Base-by-base conservation (phyloP, 2,113 vertebrate species). In the Myotis davidii region DNA sequence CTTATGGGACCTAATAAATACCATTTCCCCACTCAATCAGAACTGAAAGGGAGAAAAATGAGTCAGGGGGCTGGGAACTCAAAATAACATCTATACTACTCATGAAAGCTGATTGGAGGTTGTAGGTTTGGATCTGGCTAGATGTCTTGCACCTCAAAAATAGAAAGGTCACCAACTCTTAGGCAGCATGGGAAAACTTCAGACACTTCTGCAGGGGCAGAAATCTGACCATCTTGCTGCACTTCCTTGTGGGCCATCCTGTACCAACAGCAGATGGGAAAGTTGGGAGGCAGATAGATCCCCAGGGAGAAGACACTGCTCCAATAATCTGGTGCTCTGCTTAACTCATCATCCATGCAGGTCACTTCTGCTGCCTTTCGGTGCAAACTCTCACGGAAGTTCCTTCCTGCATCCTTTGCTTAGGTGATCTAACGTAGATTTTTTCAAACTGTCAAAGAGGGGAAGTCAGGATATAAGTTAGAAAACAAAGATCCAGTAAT, bases 141-240 rank as follows among this genome's bases (percentile, higher is more conserved):
- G 25, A 48, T 1, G 0, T 88, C 54, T 61, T 34, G 69, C 17
- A 14, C 27, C 29, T 65, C 48, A 50, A 14, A 50, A 65, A 65
- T 14, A 65, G 29, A 65, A 18, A 56, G 54, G 64, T 65, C 64
- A 65, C 64, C 29, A 65, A 65, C 27, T 65, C 29, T 32, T 13
- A 50, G 48, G 48, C 48, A 50, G 48, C 48, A 50, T 50, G 48
- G 48, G 48, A 50, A 50, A 50, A 50, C 18, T 42, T 13, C 6
- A 25, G 21, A 34, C 5, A 2, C 9, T 0, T 27, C 25, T 64
- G 10, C 54, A 1, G 0, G 64, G 32, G 4, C 45, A 52, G 21
- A 21, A 42, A 69, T 32, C 14, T 59, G 67, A 32, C n/a, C 52
- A 27, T 21, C 2, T 18, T 50, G 54, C 54, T 27, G 52, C 23